Base-by-base conservation (phyloP, 30 jellyfish, hydroid and myxozoan species). In the Hydractinia symbiolongicarpus region DNA sequence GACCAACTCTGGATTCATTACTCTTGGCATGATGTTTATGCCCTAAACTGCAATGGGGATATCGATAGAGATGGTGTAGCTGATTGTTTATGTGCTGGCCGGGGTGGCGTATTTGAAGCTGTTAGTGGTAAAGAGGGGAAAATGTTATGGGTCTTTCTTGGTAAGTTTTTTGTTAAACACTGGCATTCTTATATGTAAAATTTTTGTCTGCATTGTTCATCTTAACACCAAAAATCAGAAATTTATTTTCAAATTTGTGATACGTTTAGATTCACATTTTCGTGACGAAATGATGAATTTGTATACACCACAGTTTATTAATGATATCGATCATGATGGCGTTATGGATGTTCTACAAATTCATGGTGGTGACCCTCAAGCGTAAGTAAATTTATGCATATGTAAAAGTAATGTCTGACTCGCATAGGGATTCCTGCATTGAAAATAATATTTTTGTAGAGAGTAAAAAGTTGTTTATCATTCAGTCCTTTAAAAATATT, bases 321-420 rank as follows among this genome's bases (percentile, higher is more conserved):
- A 84, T 9, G 97, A 90, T 78, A 62, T 90, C 21, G 86, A 90
- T 64, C 62, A 77, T 15, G 97, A 90, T 86, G 94, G 94, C 7
- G 81, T 90, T 13, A 72, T 79, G 88, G 97, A 90, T 49, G 91
- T 90, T 50, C 51, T 90, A 55, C 95, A 85, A 73, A 55, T 82
- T 4, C 96, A 90, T 61, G 97, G 97, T 9, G 97, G 97, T 6
- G 97, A 90, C 71, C 85, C 90, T n/a, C 61, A 13, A 7, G 90
- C 94, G 97, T 90, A 85, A 56, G 97, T 90, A 15, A 58, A 11
- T 16, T 11, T 44, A 4, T 13, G 40, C 40, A 21, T 49, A 54
- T 5, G 10, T 53, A 14, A 50, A 44, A 30, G 50, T 8, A 16
- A 9, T 8, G 21, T 4, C 9, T 10, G 50, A n/a, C 11, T 10